Evolutionary conservation across 2,113 vertebrate genomes (phyloP).

Genomic region (Myxocyprinus asiaticus): DNA sequence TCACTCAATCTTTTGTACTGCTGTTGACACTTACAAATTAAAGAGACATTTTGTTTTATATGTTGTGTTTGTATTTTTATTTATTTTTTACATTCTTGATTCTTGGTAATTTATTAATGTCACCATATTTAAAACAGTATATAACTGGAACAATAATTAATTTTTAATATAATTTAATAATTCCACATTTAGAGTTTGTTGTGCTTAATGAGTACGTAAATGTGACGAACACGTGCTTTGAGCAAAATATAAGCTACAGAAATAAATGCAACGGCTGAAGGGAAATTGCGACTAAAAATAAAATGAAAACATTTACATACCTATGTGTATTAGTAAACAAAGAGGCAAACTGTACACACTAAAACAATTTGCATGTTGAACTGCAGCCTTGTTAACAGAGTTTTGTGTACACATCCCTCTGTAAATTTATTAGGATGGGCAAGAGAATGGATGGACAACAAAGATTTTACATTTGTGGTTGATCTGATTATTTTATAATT

Average conservation of each 20-base stretch:
- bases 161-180: not conserved
- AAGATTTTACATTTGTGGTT: not conserved
- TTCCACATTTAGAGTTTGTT: not conserved
- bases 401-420: not conserved
- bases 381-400: not conserved
- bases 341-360: not conserved
- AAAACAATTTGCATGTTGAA: slow-evolving; percentile 8
- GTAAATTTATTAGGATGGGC: too few species aligned
- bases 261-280: not conserved
- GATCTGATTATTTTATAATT: not conserved
- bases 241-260: not conserved
- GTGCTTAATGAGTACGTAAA: not conserved
- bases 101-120: too few species aligned
- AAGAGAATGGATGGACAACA: not conserved
- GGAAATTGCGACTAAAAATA: not conserved
- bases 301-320: slow-evolving; percentile 17
- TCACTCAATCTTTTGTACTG: slow-evolving; percentile 99
- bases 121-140: too few species aligned
- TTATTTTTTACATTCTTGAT: not conserved
- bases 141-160: not conserved
- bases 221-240: not conserved
- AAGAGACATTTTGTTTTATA: slow-evolving; percentile 99
- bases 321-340: not conserved
- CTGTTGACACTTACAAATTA: slow-evolving; percentile 99
- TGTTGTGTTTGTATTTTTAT: slow-evolving; percentile 63